These are phyloP conservation scores for Tethea ocularis DNA, from an alignment of 2,888 invertebrate species.

Conservation along the genomic window DNA sequence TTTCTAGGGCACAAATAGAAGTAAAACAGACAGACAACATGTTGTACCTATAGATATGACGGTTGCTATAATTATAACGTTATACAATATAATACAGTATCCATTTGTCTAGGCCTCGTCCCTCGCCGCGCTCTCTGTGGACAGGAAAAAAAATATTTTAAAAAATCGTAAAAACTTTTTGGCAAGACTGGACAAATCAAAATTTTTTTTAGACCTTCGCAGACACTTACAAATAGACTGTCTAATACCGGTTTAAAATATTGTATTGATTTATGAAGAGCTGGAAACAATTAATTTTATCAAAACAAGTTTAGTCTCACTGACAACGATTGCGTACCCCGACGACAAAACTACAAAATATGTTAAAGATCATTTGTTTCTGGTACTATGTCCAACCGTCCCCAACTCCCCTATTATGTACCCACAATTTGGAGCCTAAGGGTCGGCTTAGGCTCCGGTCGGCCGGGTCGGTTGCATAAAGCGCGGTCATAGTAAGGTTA, in stretches of 20 bases:
- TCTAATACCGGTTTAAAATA: too few relatives aligned
- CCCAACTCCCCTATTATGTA: background rate
- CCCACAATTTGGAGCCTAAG: background rate
- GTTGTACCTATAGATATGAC: slow-evolving; percentile 52
- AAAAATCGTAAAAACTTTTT: background rate
- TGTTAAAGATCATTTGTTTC: background rate
- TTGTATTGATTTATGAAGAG: too few relatives aligned
- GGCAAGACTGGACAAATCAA: background rate
- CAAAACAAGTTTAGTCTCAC: too few relatives aligned
- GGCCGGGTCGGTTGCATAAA: too few relatives aligned
- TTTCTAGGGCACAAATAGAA: slow-evolving; percentile 17
- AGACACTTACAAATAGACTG: too few relatives aligned
- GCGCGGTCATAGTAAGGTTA: too few relatives aligned
- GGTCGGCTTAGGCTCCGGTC: too few relatives aligned
- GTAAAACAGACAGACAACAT: slow-evolving; percentile 32
- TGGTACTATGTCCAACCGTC: background rate
- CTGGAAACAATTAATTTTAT: too few relatives aligned
- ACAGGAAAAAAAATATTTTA: slow-evolving; percentile 24
- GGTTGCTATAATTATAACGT: slow-evolving; percentile 48
- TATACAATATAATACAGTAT: slow-evolving; percentile 53
- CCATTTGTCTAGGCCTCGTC: slow-evolving; percentile 74
- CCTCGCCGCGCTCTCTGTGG: slow-evolving; percentile 60
- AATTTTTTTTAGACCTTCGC: too few relatives aligned
- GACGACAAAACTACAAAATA: too few relatives aligned
- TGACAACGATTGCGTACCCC: too few relatives aligned